Base-by-base conservation (phyloP, 2,888 invertebrate genomes). In the Helicoverpa assulta region DNA sequence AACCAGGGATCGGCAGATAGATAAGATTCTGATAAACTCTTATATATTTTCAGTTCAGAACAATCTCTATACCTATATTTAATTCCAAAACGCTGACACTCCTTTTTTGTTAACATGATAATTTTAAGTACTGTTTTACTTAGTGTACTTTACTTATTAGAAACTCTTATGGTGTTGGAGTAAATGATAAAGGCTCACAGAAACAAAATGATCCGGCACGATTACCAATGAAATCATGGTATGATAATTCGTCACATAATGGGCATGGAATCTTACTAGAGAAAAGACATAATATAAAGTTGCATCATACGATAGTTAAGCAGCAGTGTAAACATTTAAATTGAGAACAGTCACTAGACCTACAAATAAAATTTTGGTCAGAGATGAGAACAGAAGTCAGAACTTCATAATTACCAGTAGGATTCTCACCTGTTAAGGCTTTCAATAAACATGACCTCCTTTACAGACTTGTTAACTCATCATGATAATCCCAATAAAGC, bases 21-120 rank as follows among this genome's bases (percentile, higher is more conserved):
- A 78, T 78, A 78, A 76, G 67, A 55, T 40, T 5, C 12, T 50
- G 33, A 64, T 51, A 57, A 21, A 53, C 37, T 40, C 3, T 43
- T 55, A 52, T 52, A 61, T 26, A 64, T 67, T 60, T 78, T 62
- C n/a, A n/a, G n/a, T 54, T 10, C 40, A 7, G 18, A 43, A 21
- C 52, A 51, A 12, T 60, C 52, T 56, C 14, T 43, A n/a, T 16
- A 47, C n/a, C n/a, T n/a, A n/a, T n/a, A 47, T 5, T n/a, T n/a
- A 47, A 7, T 47, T 5, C 6, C 6, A 5, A 47, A 5, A n/a
- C 1, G n/a, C 6, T 47, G 6, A 0, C 6, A 47, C 3, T 47
- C 16, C n/a, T 0, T 16, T 16, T 14, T 16, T 5, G n/a, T n/a
- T 43, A n/a, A 47, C n/a, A n/a, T n/a, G 2, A 47, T n/a, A 16